Percentiles rank a stretch among this genome's conserved stretches.
Evolutionary conservation across 2,113 vertebrate genomes (phyloP).

Genomic region (Percina caprodes): DNA sequence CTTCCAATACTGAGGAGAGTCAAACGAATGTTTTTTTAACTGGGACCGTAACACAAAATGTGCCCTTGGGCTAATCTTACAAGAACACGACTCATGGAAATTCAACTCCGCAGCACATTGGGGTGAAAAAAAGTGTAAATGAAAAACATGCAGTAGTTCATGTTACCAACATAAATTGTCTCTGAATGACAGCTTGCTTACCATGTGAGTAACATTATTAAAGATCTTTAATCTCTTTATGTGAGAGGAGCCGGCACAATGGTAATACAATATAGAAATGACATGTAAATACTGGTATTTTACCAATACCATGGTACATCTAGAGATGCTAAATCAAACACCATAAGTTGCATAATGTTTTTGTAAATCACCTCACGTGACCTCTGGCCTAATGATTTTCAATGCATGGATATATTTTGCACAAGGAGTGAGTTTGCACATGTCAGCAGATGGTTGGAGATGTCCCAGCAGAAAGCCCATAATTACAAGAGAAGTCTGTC

Average conservation of each 20-base stretch:
- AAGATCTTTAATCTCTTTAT: background rate
- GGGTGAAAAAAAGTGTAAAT: background rate
- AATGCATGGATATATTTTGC: background rate
- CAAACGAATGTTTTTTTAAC: constrained; percentile 48
- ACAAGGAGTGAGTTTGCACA: background rate
- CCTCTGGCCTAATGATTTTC: background rate
- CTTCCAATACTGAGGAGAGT: constrained; percentile 40
- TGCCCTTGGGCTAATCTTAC: constrained; percentile 55
- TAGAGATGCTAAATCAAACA: background rate
- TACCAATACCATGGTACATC: background rate
- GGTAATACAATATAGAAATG: background rate
- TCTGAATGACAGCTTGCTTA: constrained; percentile 7
- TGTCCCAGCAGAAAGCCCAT: background rate
- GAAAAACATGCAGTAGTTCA: constrained; percentile 2
- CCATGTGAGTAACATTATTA: background rate
- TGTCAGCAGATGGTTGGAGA: constrained; percentile 6
- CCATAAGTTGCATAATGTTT: background rate
- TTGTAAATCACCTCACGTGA: background rate
- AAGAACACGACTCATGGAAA: constrained; percentile 45
- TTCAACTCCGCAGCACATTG: constrained; percentile 40
- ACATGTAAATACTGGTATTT: background rate
- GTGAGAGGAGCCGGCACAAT: background rate
- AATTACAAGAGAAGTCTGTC: background rate
- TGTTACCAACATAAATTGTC: constrained; percentile 2
- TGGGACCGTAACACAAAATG: constrained; percentile 62